phyloP scores from a whole-genome alignment of 2,797 vertebrate genomes.

The Sus cebifrons region DNA sequence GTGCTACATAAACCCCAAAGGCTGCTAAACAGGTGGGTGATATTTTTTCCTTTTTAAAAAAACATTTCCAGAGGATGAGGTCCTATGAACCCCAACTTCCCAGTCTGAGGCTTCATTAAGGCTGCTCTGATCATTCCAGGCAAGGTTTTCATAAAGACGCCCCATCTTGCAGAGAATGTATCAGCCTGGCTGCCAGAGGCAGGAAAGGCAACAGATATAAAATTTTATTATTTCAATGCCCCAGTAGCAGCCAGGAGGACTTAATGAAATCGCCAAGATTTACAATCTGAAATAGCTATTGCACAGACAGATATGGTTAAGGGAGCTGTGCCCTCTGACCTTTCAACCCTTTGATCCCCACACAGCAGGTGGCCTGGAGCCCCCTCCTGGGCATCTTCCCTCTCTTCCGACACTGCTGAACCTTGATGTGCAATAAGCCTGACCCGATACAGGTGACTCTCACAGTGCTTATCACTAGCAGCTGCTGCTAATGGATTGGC shows the following conservation, averaged over 20 bases:
- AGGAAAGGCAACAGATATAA: conserved; percentile 92
- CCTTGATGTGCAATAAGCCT: conserved; percentile 87
- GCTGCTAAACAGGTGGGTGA: neutral
- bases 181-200: conserved; percentile 90
- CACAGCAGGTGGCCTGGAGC: conserved; percentile 91
- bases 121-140: conserved; percentile 53
- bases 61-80: conserved; percentile 35
- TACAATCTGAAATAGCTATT: conserved; percentile 93
- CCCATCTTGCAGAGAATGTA: conserved; percentile 83
- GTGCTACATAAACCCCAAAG: conserved; percentile 57
- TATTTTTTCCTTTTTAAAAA: neutral
- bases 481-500: conserved; percentile 88
- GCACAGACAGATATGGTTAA: conserved; percentile 91
- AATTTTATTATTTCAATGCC: conserved; percentile 92
- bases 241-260: conserved; percentile 91
- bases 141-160: conserved; percentile 85
- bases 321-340: conserved; percentile 91
- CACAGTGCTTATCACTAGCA: conserved; percentile 86
- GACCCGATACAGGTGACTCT: conserved; percentile 89
- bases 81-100: conserved; percentile 50
- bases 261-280: conserved; percentile 94
- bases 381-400: conserved; percentile 89
- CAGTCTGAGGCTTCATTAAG: conserved; percentile 67
- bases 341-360: conserved; percentile 91
- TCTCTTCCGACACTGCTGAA: conserved; percentile 85